These are phyloP conservation scores for Stegodyphus mimosarum DNA, from an alignment of 1,140 invertebrate species.

Conservation along the genomic window DNA sequence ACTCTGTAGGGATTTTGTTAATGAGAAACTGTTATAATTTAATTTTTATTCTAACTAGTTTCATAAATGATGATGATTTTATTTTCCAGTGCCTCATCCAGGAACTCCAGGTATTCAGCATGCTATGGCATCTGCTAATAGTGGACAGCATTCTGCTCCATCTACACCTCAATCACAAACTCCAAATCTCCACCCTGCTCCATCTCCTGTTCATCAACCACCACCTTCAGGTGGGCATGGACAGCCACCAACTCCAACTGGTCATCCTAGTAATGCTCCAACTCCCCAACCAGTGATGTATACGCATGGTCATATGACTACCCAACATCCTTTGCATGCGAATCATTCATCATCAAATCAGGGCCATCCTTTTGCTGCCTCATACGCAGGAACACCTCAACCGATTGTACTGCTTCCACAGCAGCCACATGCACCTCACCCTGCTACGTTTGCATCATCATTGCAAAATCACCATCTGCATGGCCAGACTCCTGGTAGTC, in stretches of 20 bases:
- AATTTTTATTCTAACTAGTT: no score
- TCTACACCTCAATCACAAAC: slow-evolving; percentile 60
- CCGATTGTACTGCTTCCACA: slow-evolving; percentile 60
- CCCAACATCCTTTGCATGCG: slow-evolving; percentile 42
- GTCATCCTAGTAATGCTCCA: slow-evolving; percentile 36
- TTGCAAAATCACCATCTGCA: slow-evolving; percentile 61
- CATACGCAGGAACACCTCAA: slow-evolving; percentile 38
- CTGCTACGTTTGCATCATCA: slow-evolving; percentile 28
- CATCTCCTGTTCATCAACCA: slow-evolving; percentile 59
- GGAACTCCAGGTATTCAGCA: slow-evolving; percentile 32
- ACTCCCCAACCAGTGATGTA: slow-evolving; percentile 58
- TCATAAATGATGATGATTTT: not conserved
- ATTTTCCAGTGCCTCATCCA: slow-evolving; percentile 36
- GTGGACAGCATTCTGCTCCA: slow-evolving; percentile 51
- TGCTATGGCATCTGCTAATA: slow-evolving; percentile 32
- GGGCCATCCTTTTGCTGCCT: slow-evolving; percentile 32
- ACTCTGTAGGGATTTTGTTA: no score
- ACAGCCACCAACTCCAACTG: slow-evolving; percentile 43
- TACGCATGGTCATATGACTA: slow-evolving; percentile 48
- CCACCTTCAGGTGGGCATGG: slow-evolving; percentile 38
- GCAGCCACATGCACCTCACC: slow-evolving; percentile 39
- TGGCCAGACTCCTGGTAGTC: slow-evolving; percentile 56
- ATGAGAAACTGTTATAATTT: no score
- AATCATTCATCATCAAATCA: slow-evolving; percentile 24
- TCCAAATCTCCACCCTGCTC: slow-evolving; percentile 50